Evolutionary conservation across 2,797 vertebrate species (phyloP).

Genomic region (Gymnoscopelus braueri): DNA sequence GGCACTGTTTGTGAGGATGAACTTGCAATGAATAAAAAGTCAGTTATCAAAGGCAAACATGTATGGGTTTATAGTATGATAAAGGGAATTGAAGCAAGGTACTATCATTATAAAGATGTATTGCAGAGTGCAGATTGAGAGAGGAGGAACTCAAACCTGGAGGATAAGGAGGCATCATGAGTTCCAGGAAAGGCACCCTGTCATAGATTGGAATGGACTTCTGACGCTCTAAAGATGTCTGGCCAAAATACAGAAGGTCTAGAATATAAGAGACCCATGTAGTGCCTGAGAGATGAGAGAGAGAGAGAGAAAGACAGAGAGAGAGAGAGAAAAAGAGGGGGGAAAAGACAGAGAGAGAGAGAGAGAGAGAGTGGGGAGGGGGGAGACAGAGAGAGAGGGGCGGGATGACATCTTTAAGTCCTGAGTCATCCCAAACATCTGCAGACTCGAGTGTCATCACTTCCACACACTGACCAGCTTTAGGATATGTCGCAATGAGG

Average conservation of each 20-base stretch:
- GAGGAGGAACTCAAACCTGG: conserved; percentile 49
- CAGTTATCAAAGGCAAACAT: too few species aligned
- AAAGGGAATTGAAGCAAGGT: too few species aligned
- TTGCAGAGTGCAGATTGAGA: too few species aligned
- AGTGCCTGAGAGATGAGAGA: conserved; percentile 58
- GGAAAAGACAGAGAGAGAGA: not conserved
- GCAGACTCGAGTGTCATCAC: not conserved
- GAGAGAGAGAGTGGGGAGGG: not conserved
- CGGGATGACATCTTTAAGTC: not conserved
- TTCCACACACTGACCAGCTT: conserved; percentile 66
- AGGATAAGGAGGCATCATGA: not conserved
- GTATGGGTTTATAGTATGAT: too few species aligned
- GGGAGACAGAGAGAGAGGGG: not conserved
- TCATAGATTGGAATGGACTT: conserved; percentile 52
- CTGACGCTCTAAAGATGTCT: conserved; percentile 47
- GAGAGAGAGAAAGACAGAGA: not conserved
- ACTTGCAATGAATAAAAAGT: not conserved
- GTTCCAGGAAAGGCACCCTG: conserved; percentile 75
- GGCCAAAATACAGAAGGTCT: conserved; percentile 71
- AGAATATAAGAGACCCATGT: conserved; percentile 76
- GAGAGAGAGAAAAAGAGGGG: not conserved
- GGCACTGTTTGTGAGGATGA: not conserved
- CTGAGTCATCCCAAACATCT: too few species aligned
- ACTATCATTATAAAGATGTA: too few species aligned
- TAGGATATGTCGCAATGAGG: conserved; percentile 72